Conservation (phyloP, 2,888 invertebrate genomes). For the Argyresthia albistria region DNA sequence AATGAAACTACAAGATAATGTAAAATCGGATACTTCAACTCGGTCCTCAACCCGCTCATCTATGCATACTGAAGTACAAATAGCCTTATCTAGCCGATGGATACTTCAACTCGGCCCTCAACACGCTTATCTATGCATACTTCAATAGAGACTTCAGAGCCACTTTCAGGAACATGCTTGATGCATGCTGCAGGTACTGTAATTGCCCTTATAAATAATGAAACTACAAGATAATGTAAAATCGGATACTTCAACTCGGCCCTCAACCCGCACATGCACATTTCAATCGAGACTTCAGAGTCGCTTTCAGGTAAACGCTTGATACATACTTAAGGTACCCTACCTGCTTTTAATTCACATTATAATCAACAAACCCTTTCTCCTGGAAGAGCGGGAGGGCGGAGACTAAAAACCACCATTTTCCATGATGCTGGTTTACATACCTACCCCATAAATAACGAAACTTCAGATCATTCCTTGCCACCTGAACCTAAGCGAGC, state of each 20-base stretch:
- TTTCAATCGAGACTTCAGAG: conserved; percentile 96
- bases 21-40: conserved; percentile 98
- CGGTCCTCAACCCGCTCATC: conserved; percentile 95
- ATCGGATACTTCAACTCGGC: conserved; percentile 99
- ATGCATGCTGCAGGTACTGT: conserved; percentile 78
- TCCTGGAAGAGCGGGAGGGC: no score
- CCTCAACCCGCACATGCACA: conserved; percentile 97
- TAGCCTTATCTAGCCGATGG: conserved; percentile 97
- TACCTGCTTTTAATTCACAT: no score
- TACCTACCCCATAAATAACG: no score
- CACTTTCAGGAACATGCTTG: conserved; percentile 92
- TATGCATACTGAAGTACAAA: conserved; percentile 98
- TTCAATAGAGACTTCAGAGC: conserved; percentile 97
- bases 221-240: no score
- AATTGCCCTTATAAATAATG: no score
- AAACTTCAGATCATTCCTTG: no score
- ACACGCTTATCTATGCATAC: conserved; percentile 97
- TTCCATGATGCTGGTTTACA: no score
- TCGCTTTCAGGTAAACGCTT: conserved; percentile 93
- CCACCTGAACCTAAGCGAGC: no score
- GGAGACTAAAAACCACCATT: no score
- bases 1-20: no score
- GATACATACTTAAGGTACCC: no score
- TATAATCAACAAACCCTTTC: no score
- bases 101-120: conserved; percentile 96